A percentile compares a stretch with the other conserved stretches of the same genome.
These are phyloP conservation scores for Zaprionus camerounensis DNA, from an alignment of 1,140 invertebrate genomes.

Conservation along the genomic window DNA sequence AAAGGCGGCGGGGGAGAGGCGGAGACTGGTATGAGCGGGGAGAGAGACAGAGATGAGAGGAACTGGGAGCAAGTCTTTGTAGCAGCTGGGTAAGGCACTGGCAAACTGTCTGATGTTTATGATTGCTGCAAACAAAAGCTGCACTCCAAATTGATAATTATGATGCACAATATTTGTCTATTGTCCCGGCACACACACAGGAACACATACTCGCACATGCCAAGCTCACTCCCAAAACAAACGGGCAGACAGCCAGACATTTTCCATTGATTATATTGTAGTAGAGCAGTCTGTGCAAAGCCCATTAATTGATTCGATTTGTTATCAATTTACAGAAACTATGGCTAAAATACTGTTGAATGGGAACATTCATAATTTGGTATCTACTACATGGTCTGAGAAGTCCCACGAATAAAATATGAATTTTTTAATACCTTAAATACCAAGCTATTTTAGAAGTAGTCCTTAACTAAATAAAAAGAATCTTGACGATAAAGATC, in stretches of 20 bases:
- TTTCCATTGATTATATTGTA: conserved; percentile 18
- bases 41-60: neutral
- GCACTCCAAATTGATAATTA: conserved; percentile 80
- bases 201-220: neutral
- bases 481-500: too few relatives aligned
- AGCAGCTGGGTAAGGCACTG: conserved; percentile 29
- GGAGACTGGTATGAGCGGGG: neutral
- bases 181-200: conserved; percentile 22
- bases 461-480: too few relatives aligned
- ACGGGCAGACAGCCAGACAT: neutral
- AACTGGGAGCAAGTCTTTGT: neutral
- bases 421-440: too few relatives aligned
- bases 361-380: neutral
- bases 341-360: neutral
- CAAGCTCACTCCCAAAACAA: neutral
- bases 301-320: conserved; percentile 25
- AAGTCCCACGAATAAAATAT: too few relatives aligned
- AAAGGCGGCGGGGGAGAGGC: conserved; percentile 1
- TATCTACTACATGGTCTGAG: too few relatives aligned
- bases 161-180: conserved; percentile 63
- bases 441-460: too few relatives aligned
- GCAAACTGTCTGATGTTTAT: conserved; percentile 59
- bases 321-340: conserved; percentile 1
- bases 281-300: neutral
- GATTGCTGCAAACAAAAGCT: conserved; percentile 76